These are phyloP conservation scores for Automeris io DNA, from an alignment of 2,888 invertebrate genomes.

Conservation along the genomic window DNA sequence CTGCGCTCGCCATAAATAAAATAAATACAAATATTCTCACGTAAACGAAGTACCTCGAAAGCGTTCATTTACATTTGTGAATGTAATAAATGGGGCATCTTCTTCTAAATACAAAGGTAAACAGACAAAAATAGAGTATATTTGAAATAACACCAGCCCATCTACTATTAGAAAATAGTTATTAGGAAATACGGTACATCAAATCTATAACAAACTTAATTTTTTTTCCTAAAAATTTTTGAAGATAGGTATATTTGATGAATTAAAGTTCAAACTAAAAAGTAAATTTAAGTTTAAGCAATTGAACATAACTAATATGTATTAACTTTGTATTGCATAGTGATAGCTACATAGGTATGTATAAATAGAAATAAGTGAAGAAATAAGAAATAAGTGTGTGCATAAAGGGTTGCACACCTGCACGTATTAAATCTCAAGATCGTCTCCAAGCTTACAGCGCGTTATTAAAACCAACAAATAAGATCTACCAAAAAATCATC, in stretches of 20 bases:
- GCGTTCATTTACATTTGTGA: conserved; percentile 73
- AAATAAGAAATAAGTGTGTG: conserved; percentile 13
- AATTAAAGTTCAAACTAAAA: too few relatives aligned
- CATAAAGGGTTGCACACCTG: conserved; percentile 68
- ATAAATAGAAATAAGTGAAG: too few relatives aligned
- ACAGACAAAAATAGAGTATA: conserved; percentile 51
- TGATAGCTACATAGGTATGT: too few relatives aligned
- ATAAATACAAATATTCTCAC: conserved; percentile 77
- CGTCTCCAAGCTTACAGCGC: conserved; percentile 65
- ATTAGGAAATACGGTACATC: conserved; percentile 24
- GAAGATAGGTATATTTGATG: too few relatives aligned
- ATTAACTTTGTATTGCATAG: too few relatives aligned
- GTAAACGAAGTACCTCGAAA: conserved; percentile 69
- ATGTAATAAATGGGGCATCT: conserved; percentile 74
- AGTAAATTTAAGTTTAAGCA: too few relatives aligned
- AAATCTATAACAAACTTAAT: too few relatives aligned
- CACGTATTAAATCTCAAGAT: conserved; percentile 54
- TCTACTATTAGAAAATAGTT: conserved; percentile 32
- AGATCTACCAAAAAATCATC: conserved; percentile 66
- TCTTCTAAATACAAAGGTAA: conserved; percentile 63
- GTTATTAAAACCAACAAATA: conserved; percentile 70
- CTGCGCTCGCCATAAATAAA: conserved; percentile 70
- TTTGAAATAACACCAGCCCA: conserved; percentile 31
- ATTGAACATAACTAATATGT: too few relatives aligned
- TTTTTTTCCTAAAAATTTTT: too few relatives aligned